Conservation (phyloP, 2,113 vertebrate species). For the Vombatus ursinus region DNA sequence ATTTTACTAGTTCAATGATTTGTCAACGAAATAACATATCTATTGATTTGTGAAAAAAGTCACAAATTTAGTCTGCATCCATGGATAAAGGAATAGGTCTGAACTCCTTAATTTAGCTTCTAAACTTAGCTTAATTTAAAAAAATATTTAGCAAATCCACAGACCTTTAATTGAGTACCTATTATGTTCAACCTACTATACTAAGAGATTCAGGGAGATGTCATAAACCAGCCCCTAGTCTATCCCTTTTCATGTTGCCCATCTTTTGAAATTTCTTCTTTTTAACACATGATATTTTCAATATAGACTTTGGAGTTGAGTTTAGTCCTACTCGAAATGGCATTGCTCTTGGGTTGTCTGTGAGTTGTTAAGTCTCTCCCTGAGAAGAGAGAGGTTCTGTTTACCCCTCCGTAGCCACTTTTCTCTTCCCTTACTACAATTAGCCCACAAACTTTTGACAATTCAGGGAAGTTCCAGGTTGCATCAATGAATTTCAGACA, state of each 20-base stretch:
- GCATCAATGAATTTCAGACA: background rate
- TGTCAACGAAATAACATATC: constrained; percentile 63
- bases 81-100: background rate
- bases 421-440: constrained; percentile 33
- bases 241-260: background rate
- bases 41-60: constrained; percentile 66
- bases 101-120: background rate
- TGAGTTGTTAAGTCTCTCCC: background rate
- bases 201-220: background rate
- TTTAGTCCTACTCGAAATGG: constrained; percentile 25
- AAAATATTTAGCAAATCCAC: background rate
- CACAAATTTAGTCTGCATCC: constrained; percentile 55
- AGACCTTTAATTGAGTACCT: background rate
- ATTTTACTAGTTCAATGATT: constrained; percentile 71
- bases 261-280: background rate
- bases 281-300: background rate
- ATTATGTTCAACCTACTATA: background rate
- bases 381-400: background rate
- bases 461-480: background rate
- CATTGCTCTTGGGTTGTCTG: background rate
- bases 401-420: background rate
- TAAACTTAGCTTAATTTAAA: background rate
- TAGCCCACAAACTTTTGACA: constrained; percentile 16
- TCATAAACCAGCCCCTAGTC: background rate
- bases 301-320: background rate